Conservation (phyloP, 2,797 vertebrate species). For the Vireo griseus region DNA sequence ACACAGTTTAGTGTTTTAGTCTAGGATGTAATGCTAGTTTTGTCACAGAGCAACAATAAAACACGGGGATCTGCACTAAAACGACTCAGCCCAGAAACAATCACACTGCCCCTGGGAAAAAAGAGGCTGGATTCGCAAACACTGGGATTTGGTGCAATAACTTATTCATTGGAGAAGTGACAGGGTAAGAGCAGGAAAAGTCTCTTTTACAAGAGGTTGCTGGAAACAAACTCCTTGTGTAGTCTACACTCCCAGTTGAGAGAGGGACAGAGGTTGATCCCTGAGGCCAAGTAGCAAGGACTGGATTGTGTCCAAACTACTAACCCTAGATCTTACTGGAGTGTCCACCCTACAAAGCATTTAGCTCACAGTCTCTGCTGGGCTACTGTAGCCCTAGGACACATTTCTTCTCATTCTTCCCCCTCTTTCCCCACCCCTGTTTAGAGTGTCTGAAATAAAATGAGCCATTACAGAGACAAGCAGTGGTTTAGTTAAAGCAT, state of each 20-base stretch:
- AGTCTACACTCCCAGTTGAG: neutral
- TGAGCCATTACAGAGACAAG: neutral
- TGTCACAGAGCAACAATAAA: neutral
- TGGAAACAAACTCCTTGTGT: neutral
- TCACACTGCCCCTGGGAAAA: neutral
- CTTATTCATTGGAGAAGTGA: neutral
- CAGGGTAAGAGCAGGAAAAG: neutral
- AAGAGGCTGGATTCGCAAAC: slow-evolving; percentile 15
- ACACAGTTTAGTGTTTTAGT: neutral
- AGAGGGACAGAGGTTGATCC: neutral
- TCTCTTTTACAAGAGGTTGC: neutral
- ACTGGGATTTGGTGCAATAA: neutral
- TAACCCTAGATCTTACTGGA: neutral
- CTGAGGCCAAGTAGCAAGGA: neutral
- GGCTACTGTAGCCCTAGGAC: neutral
- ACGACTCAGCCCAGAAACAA: neutral
- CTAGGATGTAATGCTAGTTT: neutral
- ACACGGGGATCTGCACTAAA: neutral
- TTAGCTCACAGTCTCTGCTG: neutral
- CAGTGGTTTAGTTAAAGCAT: neutral
- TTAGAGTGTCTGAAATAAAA: neutral
- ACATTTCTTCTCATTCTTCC: neutral
- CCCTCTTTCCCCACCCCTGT: fast-evolving
- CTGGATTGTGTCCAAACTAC: neutral
- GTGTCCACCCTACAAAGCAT: neutral